These are phyloP conservation scores for Nymphalis polychloros DNA, from an alignment of 2,888 invertebrate species.

Conservation along the genomic window DNA sequence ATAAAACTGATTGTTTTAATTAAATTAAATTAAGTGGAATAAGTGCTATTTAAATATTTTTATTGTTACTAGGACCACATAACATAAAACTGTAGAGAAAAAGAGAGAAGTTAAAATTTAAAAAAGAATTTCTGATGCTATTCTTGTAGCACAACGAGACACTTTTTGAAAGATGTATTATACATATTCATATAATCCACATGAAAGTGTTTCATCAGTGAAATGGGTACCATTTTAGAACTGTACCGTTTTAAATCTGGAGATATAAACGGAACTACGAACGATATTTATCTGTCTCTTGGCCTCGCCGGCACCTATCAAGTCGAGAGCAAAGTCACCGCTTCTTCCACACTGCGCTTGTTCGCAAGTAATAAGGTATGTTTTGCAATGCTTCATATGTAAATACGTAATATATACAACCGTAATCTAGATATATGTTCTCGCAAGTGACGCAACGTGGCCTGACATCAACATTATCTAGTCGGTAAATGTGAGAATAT, in stretches of 20 bases:
- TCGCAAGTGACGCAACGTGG: constrained; percentile 56
- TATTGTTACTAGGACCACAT: too few species aligned
- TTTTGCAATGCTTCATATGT: constrained; percentile 35
- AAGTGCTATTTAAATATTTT: too few species aligned
- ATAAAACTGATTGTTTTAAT: too few species aligned
- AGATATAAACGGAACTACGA: constrained; percentile 40
- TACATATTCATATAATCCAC: too few species aligned
- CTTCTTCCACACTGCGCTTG: constrained; percentile 20
- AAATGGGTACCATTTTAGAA: neutral
- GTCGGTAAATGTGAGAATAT: constrained; percentile 35
- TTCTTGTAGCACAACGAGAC: too few species aligned
- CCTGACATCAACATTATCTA: constrained; percentile 36
- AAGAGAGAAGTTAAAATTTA: too few species aligned
- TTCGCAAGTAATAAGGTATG: constrained; percentile 32
- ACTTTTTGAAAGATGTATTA: too few species aligned
- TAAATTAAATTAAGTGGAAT: too few species aligned
- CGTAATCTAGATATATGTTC: constrained; percentile 49
- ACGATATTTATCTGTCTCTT: constrained; percentile 67
- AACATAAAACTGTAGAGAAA: too few species aligned
- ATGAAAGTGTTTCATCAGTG: neutral
- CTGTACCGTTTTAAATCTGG: constrained; percentile 32
- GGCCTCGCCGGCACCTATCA: constrained; percentile 64
- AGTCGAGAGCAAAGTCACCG: constrained; percentile 43
- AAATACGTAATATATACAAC: constrained; percentile 44
- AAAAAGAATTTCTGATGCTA: too few species aligned